These are phyloP conservation scores for Ametastegia equiseti DNA, from an alignment of 2,888 invertebrate species.

Conservation along the genomic window DNA sequence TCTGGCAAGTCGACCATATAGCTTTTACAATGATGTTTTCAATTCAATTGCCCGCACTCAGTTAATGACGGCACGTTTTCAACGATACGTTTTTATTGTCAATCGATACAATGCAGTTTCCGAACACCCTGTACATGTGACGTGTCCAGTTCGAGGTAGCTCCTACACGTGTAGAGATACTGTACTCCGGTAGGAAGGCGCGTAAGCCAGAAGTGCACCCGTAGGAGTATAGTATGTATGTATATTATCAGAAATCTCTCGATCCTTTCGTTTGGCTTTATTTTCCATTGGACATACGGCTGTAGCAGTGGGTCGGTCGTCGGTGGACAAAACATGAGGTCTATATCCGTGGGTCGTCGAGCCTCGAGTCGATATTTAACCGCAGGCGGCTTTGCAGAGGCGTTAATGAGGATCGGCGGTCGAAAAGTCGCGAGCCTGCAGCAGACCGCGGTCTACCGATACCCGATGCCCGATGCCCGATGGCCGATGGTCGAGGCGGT, in stretches of 20 bases:
- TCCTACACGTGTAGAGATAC: background rate
- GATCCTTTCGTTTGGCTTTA: conserved; percentile 39
- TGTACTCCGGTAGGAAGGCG: background rate
- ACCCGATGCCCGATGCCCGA: background rate
- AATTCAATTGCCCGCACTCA: too few species aligned
- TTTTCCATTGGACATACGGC: conserved; percentile 53
- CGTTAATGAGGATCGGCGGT: conserved; percentile 72
- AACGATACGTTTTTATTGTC: background rate
- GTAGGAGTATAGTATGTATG: conserved; percentile 27
- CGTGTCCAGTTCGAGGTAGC: background rate
- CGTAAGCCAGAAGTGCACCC: conserved; percentile 21
- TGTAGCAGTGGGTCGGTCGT: conserved; percentile 50
- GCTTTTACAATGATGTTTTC: too few species aligned
- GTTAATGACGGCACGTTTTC: background rate
- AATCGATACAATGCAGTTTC: background rate
- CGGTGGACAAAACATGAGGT: conserved; percentile 68
- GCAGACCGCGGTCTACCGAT: background rate
- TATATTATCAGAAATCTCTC: conserved; percentile 59
- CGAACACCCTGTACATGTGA: background rate
- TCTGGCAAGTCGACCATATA: too few species aligned
- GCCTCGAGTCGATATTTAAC: conserved; percentile 21
- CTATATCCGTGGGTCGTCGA: conserved; percentile 63
- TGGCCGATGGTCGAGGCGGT: conserved; percentile 3
- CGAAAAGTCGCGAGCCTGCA: conserved; percentile 36
- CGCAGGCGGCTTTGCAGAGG: conserved; percentile 51